Evolutionary conservation across 2,888 invertebrate genomes (phyloP).

Genomic region (Caenorhabditis doughertyi): DNA sequence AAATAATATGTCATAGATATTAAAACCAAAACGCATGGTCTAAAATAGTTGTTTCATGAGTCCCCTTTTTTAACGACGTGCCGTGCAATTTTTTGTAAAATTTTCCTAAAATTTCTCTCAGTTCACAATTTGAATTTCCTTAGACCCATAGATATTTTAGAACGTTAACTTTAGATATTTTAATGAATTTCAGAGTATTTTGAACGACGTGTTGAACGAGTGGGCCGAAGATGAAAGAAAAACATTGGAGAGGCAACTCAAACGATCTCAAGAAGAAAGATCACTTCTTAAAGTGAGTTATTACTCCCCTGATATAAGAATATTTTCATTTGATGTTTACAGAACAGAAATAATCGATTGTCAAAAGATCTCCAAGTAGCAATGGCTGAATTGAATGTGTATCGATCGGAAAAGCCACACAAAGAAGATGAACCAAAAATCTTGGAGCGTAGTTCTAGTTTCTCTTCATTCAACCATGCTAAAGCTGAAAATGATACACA

Average conservation of each 20-base stretch:
- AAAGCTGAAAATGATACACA: constrained; percentile 44
- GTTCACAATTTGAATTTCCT: constrained; percentile 45
- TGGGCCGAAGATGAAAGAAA: constrained; percentile 75
- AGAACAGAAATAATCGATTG: constrained; percentile 65
- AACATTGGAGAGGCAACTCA: constrained; percentile 70
- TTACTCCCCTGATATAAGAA: not conserved
- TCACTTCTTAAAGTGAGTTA: constrained; percentile 63
- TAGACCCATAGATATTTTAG: not conserved
- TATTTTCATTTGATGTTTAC: not conserved
- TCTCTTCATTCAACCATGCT: constrained; percentile 36
- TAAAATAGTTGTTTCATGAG: constrained; percentile 25
- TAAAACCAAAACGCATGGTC: constrained; percentile 51
- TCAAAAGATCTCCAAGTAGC: constrained; percentile 68
- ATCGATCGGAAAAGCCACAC: constrained; percentile 65
- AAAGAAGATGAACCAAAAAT: constrained; percentile 49
- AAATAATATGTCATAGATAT: constrained; percentile 47
- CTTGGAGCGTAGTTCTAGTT: constrained; percentile 59
- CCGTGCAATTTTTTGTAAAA: constrained; percentile 52
- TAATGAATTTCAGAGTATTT: constrained; percentile 74
- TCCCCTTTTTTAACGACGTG: constrained; percentile 61
- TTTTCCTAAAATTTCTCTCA: constrained; percentile 37
- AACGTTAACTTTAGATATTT: not conserved
- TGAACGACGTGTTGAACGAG: constrained; percentile 72
- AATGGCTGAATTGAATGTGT: constrained; percentile 70
- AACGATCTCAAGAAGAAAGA: constrained; percentile 72